Base-by-base conservation (phyloP, 1,140 invertebrate species). In the Paraescarpia echinospica region DNA sequence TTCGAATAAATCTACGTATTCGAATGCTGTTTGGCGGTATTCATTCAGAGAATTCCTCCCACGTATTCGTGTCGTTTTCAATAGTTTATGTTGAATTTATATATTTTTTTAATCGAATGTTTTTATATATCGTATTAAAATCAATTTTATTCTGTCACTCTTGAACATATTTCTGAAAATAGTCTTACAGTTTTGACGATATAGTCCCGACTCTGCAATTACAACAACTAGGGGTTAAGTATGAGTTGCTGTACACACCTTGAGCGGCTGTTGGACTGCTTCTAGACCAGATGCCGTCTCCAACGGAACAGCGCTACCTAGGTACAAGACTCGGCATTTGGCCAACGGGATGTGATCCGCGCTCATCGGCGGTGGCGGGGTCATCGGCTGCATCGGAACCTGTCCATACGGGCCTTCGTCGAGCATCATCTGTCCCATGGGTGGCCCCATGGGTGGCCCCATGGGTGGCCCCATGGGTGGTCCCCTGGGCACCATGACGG, bases 291-390 rank as follows among this genome's bases (percentile, higher is more conserved):
- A 98, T 95, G 99, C 99, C 94, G 99, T 99, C 95, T 99, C 98
- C 94, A 99, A 98, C 8, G 99, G 99, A 93, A 99, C 99, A 0
- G 99, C 98, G 93, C 98, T 99, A 88, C 99, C 99, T 94, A 99
- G 97, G 96, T 99, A 99, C 90, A 99, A 97, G n/a, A 99, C 99
- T 92, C 99, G 97, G 96, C 99, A 99, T 94, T 93, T 93, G 9
- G 93, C 92, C 92, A 95, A 91, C 0, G 94, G 92, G 12, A 93
- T 94, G 18, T 93, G 90, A 48, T 51, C 91, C 9, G 2, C 59
- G 59, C 12, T 27, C 59, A 77, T 77, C 59, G 8, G 59, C 2
- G 22, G 59, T 22, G 59, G 59, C 4, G 59, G 59, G 12, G 59
- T 77, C 1, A 77, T 77, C 2, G 59, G 59, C 22, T 77, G 59